Base-by-base conservation (phyloP, 2,888 invertebrate genomes). In the Belgica antarctica region DNA sequence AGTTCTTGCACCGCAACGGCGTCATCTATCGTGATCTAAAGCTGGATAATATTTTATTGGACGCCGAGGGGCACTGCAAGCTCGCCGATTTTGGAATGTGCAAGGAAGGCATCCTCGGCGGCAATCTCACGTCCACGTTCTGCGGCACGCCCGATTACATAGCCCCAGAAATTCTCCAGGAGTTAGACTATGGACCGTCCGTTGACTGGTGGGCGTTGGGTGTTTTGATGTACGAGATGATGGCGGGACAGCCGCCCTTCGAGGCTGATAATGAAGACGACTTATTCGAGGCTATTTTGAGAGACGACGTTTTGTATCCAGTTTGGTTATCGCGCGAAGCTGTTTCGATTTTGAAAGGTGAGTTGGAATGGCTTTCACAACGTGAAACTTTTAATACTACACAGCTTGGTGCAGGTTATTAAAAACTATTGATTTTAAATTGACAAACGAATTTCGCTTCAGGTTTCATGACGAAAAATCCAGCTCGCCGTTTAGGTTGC, bases 91-190 rank as follows among this genome's bases (percentile, higher is more conserved):
- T 95, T 80, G 99, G 98, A 77, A 97, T 96, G 96, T 99, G 98
- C 83, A 99, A 99, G 82, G 80, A 80, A 73, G 80, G 80, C 62
- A 80, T 80, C 71, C 74, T 77, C 72, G 93, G 93, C 74, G 94
- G 93, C 25, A 86, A 86, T 70, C 89, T 94, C 24, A 97, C 96
- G 4, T 92, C 94, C 47, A 99, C 98, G 0, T 99, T 99, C 82
- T 99, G 98, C 81, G 98, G 98, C n/a, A 98, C 97, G 46, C 97
- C 97, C 1, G 98, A 99, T 81, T 99, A 99, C 80, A 99, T 99
- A 74, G 98, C 98, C 36, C 98, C 98, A 1, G 97, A 97, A 87
- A 96, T 96, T 78, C 85, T 96, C 71, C 94, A 95, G 80, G 96
- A 96, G 81, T 84, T 93, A 76, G 92, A 96, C 77, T 93, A 93